These are phyloP conservation scores for Sciurus vulgaris DNA, from an alignment of 2,797 vertebrate genomes.

Conservation along the genomic window DNA sequence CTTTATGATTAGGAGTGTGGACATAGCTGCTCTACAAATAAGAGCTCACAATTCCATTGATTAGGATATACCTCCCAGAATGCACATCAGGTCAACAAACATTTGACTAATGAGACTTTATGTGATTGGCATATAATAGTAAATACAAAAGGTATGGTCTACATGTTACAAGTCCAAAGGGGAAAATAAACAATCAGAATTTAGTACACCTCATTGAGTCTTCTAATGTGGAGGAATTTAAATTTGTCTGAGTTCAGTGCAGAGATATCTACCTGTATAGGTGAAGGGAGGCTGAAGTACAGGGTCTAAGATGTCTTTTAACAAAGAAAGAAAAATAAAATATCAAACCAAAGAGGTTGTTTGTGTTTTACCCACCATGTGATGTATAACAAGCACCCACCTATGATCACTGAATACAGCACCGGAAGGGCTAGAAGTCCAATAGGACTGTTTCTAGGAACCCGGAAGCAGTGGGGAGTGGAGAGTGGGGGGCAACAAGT, in stretches of 20 bases:
- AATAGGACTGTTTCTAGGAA: not conserved
- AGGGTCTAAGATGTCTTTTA: not conserved
- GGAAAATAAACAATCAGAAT: not conserved
- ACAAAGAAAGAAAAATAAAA: not conserved
- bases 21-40: not conserved
- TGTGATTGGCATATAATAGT: not conserved
- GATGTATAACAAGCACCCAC: not conserved
- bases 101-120: not conserved
- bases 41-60: not conserved
- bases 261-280: no score
- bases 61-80: not conserved
- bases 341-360: not conserved
- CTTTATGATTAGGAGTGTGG: not conserved
- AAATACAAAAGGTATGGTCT: not conserved
- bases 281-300: no score
- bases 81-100: not conserved
- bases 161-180: not conserved
- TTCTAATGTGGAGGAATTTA: not conserved
- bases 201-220: not conserved
- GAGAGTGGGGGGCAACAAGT: not conserved
- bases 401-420: not conserved
- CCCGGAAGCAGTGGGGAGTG: not conserved
- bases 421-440: not conserved
- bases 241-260: not conserved
- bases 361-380: not conserved